phyloP scores from a whole-genome alignment of 2,113 vertebrate genomes.

The Rhegmatorhina hoffmannsi region DNA sequence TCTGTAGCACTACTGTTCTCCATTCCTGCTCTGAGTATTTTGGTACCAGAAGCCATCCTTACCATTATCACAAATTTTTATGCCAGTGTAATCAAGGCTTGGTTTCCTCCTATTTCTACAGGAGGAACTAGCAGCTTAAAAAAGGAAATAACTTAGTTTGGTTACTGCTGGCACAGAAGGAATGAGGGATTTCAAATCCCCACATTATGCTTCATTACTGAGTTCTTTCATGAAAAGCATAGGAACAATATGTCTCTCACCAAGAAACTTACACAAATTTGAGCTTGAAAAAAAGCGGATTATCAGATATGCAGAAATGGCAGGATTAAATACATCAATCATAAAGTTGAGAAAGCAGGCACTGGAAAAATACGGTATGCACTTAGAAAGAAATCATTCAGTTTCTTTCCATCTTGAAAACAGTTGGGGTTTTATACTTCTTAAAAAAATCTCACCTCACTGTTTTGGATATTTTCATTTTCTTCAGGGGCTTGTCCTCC shows the following conservation, averaged over 20 bases:
- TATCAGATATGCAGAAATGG: background rate
- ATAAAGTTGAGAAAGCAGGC: background rate
- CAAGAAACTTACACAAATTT: background rate
- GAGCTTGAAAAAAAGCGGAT: background rate
- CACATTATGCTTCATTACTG: background rate
- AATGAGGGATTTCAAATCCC: background rate
- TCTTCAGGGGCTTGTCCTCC: constrained; percentile 72
- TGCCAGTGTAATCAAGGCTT: background rate
- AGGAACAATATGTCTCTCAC: background rate
- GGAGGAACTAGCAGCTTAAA: background rate
- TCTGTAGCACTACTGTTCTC: background rate
- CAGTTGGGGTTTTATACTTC: background rate
- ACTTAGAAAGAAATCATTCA: background rate
- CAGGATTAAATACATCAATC: background rate
- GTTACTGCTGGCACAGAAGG: background rate
- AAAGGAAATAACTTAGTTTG: background rate
- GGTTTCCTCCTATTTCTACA: background rate
- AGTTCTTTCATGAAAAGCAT: background rate
- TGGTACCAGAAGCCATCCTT: background rate
- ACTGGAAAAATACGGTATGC: background rate
- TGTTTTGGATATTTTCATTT: constrained; percentile 12
- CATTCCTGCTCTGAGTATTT: background rate
- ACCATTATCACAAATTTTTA: background rate
- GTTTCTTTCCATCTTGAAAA: background rate
- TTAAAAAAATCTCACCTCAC: constrained; percentile 42